These are phyloP conservation scores for Ictidomys tridecemlineatus DNA, from an alignment of 2,113 vertebrate genomes.

Conservation along the genomic window DNA sequence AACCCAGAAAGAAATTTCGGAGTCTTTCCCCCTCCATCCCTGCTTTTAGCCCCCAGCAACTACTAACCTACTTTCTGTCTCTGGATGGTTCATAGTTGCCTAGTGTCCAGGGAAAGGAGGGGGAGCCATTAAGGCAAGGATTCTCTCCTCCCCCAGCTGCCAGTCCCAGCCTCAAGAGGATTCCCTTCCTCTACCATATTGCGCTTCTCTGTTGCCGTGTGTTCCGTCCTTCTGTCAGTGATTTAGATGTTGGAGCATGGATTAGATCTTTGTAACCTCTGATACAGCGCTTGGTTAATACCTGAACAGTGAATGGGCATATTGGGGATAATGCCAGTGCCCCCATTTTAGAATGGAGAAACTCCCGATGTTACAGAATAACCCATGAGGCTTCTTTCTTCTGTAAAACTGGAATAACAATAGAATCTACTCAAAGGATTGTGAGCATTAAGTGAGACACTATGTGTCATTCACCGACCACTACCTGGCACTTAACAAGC, in stretches of 20 bases:
- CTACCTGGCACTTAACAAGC: not conserved
- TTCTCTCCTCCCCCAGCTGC: not conserved
- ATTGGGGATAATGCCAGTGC: accelerated
- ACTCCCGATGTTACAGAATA: not conserved
- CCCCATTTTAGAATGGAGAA: not conserved
- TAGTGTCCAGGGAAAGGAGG: not conserved
- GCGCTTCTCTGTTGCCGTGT: not conserved
- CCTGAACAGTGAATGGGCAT: not conserved
- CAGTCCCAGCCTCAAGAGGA: not conserved
- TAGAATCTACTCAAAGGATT: not conserved
- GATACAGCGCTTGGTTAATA: not conserved
- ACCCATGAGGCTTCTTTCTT: not conserved
- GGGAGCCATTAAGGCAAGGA: not conserved
- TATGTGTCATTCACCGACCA: not conserved
- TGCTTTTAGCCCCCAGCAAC: not conserved
- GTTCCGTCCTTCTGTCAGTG: too few species aligned
- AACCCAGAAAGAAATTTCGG: not conserved
- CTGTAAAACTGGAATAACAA: not conserved
- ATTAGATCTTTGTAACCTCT: not conserved
- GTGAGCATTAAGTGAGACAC: not conserved
- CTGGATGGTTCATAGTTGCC: not conserved
- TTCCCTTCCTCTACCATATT: not conserved
- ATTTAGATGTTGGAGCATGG: too few species aligned
- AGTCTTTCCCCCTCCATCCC: not conserved
- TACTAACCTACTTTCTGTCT: not conserved